Percentiles rank a stretch among this genome's conserved stretches.
These are phyloP conservation scores for Riparia riparia DNA, from an alignment of 2,113 vertebrate species.

Conservation along the genomic window DNA sequence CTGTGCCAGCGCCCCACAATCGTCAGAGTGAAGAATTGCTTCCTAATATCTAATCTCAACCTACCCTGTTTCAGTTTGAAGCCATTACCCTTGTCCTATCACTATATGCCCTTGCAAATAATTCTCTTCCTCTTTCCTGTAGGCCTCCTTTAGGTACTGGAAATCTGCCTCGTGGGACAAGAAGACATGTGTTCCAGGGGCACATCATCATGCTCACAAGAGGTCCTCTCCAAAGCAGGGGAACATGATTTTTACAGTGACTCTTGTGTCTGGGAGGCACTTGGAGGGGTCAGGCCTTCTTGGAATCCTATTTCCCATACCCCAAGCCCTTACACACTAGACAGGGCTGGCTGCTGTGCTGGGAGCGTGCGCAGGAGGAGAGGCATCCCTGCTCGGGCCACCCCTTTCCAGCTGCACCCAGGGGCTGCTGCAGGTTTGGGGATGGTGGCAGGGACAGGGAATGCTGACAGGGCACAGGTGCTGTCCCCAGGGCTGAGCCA, in stretches of 20 bases:
- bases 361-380: rapidly evolving
- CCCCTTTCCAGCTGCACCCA: not conserved
- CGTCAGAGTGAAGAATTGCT: not conserved
- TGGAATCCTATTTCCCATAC: not conserved
- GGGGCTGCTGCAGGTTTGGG: not conserved
- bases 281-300: not conserved
- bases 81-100: not conserved
- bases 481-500: not conserved
- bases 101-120: not conserved
- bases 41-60: not conserved
- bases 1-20: not conserved
- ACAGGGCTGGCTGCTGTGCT: not conserved
- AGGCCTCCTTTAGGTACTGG: not conserved
- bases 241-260: not conserved
- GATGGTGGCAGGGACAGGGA: not conserved
- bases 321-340: not conserved
- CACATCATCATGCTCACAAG: rapidly evolving
- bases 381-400: not conserved
- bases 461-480: not conserved
- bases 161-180: not conserved
- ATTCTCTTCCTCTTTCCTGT: not conserved
- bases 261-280: not conserved
- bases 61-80: not conserved
- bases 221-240: not conserved
- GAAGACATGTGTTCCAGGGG: rapidly evolving